Evolutionary conservation across 2,888 invertebrate genomes (phyloP).

Genomic region (Oscheius sp.): DNA sequence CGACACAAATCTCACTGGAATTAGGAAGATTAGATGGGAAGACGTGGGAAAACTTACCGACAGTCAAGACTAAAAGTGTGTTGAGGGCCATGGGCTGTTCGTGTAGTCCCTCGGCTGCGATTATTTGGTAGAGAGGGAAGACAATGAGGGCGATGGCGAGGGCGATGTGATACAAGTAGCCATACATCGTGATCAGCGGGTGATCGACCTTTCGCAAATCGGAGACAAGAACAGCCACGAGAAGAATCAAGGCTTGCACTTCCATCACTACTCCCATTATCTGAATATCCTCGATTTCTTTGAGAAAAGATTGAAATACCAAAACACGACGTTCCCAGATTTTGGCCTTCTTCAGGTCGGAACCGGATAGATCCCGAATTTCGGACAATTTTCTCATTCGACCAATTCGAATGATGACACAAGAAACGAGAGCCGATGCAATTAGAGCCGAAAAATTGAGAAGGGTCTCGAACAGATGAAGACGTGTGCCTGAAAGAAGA

Average conservation of each 20-base stretch:
- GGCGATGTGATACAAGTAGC: slow-evolving; percentile 34
- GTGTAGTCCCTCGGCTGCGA: slow-evolving; percentile 6
- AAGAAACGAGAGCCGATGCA: background rate
- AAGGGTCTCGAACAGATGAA: slow-evolving; percentile 35
- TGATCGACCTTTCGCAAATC: slow-evolving; percentile 11
- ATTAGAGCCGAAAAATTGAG: slow-evolving; percentile 22
- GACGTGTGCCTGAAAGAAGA: background rate
- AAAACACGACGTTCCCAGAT: slow-evolving; percentile 7
- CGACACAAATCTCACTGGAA: slow-evolving; percentile 31
- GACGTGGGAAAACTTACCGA: slow-evolving; percentile 4
- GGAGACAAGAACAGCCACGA: background rate
- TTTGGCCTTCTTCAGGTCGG: background rate
- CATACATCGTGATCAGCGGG: slow-evolving; percentile 36
- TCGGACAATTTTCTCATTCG: slow-evolving; percentile 12
- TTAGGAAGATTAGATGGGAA: background rate
- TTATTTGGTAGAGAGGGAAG: slow-evolving; percentile 35
- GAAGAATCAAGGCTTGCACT: slow-evolving; percentile 22
- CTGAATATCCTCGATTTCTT: too few relatives aligned
- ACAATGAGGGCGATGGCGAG: slow-evolving; percentile 29
- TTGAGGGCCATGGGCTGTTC: slow-evolving; percentile 20
- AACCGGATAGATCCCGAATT: background rate
- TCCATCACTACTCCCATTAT: slow-evolving; percentile 30
- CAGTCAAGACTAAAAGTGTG: slow-evolving; percentile 15
- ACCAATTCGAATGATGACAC: slow-evolving; percentile 22
- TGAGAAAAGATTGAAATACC: background rate